Evolutionary conservation across 2,113 vertebrate genomes (phyloP).

Genomic region (Apaloderma vittatum): DNA sequence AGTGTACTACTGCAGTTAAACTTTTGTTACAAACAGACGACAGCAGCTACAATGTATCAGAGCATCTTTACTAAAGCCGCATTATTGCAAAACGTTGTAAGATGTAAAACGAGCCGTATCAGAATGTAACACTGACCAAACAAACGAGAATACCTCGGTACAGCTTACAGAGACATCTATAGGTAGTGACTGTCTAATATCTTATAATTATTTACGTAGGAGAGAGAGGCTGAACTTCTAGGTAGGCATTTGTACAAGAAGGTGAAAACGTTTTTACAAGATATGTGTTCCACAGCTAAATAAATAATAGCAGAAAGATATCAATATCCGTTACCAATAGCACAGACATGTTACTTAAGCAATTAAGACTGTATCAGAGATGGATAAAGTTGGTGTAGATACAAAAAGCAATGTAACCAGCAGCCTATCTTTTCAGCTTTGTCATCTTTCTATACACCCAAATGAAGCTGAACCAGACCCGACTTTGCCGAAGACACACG

Average conservation of each 20-base stretch:
- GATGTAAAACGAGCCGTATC: not conserved
- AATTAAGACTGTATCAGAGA: conserved; percentile 42
- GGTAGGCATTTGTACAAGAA: conserved; percentile 35
- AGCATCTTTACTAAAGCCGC: not conserved
- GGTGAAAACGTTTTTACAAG: conserved; percentile 29
- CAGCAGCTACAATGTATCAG: not conserved
- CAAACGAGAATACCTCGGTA: not conserved
- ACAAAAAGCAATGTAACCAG: conserved; percentile 33
- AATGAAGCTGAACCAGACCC: conserved; percentile 53
- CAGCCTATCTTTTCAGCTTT: conserved; percentile 52
- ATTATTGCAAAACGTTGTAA: not conserved
- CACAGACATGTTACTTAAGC: conserved; percentile 39
- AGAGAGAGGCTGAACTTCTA: conserved; percentile 53
- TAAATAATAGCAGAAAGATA: not conserved
- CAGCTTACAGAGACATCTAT: conserved; percentile 55
- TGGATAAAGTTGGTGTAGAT: not conserved
- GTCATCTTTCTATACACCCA: conserved; percentile 17
- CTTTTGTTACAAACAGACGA: not conserved
- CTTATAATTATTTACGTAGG: conserved; percentile 49
- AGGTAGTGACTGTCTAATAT: conserved; percentile 12
- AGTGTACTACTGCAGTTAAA: not conserved
- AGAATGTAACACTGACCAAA: not conserved
- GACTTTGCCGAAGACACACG: conserved; percentile 73
- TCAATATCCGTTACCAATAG: not conserved
- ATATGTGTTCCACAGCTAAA: conserved; percentile 36